Base-by-base conservation (phyloP, 2,113 vertebrate species). In the Melanostigma gelatinosum region DNA sequence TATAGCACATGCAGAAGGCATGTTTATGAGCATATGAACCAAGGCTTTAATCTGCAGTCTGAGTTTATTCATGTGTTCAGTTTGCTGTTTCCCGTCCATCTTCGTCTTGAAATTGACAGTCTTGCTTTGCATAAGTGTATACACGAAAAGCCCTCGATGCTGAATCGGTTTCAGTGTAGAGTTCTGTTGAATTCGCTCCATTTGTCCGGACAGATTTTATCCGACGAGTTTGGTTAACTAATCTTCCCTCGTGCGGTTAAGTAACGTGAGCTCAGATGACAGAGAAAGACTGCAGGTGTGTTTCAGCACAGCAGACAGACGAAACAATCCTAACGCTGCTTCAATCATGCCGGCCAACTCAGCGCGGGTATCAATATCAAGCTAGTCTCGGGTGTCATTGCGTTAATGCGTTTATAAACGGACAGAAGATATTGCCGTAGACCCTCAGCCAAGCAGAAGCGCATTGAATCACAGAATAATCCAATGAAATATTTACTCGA, bases 361-460 rank as follows among this genome's bases (percentile, higher is more conserved):
- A 71, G 66, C 73, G 58, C 1, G 60, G 64, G 82, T 91, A 90
- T 94, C 87, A 89, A 85, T 92, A 86, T 85, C 77, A 87, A 85
- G 83, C 82, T 61, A 85, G 87, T 90, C 88, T 91, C 71, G 61
- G 84, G 77, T 80, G 91, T 87, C 88, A 64, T 84, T 91, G 86
- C 91, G 91, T 91, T 94, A 93, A 94, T 92, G 90, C 89, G 90
- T 93, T 93, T 90, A 91, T 92, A 90, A 93, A 92, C 82, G 87
- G 86, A 83, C 70, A 62, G 83, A 83, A 89, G 85, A 92, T 93
- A 92, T 93, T 92, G 91, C 94, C 44, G 63, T 76, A 89, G 86
- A 93, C 80, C 79, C 57, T 32, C 74, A 84, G 87, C 86, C 84
- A 87, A 86, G 87, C 81, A 88, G 82, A 88, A 77, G 89, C 90